phyloP scores from a whole-genome alignment of 2,797 vertebrate genomes.

The Lepidocolaptes lacrymiger region DNA sequence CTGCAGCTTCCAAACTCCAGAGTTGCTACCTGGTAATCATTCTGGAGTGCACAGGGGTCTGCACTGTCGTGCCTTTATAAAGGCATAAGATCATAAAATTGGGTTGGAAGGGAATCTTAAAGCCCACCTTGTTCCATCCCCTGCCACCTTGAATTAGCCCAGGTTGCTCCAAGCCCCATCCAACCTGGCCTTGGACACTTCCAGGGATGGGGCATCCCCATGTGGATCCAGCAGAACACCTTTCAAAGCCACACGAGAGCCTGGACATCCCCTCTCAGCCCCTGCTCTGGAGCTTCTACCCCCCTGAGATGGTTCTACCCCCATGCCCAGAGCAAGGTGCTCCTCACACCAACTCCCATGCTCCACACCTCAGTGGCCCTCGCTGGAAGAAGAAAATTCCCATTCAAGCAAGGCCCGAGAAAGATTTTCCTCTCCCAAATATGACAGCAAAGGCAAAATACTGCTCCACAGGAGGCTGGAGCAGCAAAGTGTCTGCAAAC shows the following conservation, averaged over 20 bases:
- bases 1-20: background rate
- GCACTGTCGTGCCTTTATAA: background rate
- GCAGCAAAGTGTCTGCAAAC: constrained; percentile 15
- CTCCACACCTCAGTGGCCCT: background rate
- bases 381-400: background rate
- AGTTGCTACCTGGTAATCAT: background rate
- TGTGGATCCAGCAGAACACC: background rate
- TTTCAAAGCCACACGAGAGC: background rate
- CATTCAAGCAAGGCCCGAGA: background rate
- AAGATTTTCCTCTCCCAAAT: background rate
- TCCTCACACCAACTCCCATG: rapidly evolving
- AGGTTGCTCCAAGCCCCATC: rapidly evolving
- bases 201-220: background rate
- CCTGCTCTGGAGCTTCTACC: rapidly evolving
- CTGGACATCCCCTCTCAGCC: background rate
- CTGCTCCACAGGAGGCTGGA: background rate
- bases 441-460: background rate
- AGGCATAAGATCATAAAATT: background rate
- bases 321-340: rapidly evolving
- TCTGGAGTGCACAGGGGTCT: background rate
- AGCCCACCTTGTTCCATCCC: background rate
- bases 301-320: background rate
- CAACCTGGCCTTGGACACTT: background rate
- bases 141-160: background rate
- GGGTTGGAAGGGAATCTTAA: background rate